phyloP scores from a whole-genome alignment of 2,888 invertebrate genomes.

The Nineta flava region DNA sequence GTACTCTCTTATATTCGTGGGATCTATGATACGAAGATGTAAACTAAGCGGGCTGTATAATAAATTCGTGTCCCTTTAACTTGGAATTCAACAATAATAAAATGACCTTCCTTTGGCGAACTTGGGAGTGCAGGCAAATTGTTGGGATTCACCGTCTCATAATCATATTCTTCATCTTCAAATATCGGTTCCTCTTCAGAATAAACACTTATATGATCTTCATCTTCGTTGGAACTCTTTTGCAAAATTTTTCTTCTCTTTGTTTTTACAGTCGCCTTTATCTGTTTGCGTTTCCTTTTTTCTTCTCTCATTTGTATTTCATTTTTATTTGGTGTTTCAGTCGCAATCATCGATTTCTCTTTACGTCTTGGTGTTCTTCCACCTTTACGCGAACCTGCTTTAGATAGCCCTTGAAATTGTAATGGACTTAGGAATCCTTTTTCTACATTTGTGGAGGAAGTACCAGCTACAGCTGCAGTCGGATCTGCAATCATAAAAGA shows the following conservation, averaged over 20 bases:
- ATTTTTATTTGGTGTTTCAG: conserved; percentile 18
- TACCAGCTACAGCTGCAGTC: neutral
- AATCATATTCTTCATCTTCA: conserved; percentile 7
- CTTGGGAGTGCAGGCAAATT: conserved; percentile 12
- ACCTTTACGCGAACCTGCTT: conserved; percentile 14
- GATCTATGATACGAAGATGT: too few relatives aligned
- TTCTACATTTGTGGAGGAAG: conserved; percentile 3
- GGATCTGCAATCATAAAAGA: neutral
- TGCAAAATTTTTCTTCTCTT: conserved; percentile 11
- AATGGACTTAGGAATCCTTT: conserved; percentile 13
- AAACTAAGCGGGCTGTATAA: conserved; percentile 5
- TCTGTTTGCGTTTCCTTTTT: conserved; percentile 10
- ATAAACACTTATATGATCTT: conserved; percentile 14
- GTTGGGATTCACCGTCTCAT: conserved; percentile 5
- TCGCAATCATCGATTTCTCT: conserved; percentile 15
- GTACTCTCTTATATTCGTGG: too few relatives aligned
- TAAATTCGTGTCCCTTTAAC: conserved; percentile 7
- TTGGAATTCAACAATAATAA: conserved; percentile 9
- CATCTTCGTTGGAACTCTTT: conserved; percentile 12
- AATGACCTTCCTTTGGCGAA: conserved; percentile 9
- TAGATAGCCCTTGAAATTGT: conserved; percentile 14
- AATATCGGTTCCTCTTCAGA: conserved; percentile 12
- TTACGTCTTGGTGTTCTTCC: conserved; percentile 14
- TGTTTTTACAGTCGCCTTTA: conserved; percentile 12
- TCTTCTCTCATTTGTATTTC: conserved; percentile 11